phyloP scores from a whole-genome alignment of 2,113 vertebrate species.

The Piprites chloris region DNA sequence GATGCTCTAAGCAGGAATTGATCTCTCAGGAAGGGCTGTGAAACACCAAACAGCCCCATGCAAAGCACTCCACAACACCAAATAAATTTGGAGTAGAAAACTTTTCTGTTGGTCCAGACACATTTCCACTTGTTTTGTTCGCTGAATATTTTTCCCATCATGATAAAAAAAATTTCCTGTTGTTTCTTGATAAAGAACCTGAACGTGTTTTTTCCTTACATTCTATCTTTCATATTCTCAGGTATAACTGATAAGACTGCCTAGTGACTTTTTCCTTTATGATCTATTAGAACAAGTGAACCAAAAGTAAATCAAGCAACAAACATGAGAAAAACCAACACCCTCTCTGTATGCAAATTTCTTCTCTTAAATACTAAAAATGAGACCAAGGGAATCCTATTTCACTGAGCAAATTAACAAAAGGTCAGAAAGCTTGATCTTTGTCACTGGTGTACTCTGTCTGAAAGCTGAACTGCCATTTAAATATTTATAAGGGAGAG shows the following conservation, averaged over 20 bases:
- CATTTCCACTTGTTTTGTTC: background rate
- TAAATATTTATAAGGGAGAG: slow-evolving; percentile 70
- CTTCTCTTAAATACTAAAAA: background rate
- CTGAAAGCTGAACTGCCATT: slow-evolving; percentile 68
- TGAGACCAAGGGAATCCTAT: slow-evolving; percentile 26
- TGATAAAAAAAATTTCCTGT: background rate
- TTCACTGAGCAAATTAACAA: slow-evolving; percentile 69
- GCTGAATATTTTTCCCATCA: background rate
- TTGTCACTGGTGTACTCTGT: slow-evolving; percentile 24
- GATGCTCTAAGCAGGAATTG: background rate
- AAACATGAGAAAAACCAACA: background rate
- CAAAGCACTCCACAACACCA: background rate
- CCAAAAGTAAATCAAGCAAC: background rate
- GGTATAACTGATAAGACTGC: background rate
- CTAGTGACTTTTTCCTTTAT: background rate
- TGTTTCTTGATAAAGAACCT: background rate
- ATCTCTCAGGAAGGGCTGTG: background rate
- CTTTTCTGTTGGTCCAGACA: background rate
- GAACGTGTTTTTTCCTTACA: background rate
- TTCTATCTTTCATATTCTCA: background rate
- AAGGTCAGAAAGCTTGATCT: slow-evolving; percentile 74
- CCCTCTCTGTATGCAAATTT: background rate
- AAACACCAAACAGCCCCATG: background rate
- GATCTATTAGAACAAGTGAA: background rate
- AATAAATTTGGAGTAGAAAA: background rate